These are phyloP conservation scores for Noctua fimbriata DNA, from an alignment of 2,888 invertebrate species.

Conservation along the genomic window DNA sequence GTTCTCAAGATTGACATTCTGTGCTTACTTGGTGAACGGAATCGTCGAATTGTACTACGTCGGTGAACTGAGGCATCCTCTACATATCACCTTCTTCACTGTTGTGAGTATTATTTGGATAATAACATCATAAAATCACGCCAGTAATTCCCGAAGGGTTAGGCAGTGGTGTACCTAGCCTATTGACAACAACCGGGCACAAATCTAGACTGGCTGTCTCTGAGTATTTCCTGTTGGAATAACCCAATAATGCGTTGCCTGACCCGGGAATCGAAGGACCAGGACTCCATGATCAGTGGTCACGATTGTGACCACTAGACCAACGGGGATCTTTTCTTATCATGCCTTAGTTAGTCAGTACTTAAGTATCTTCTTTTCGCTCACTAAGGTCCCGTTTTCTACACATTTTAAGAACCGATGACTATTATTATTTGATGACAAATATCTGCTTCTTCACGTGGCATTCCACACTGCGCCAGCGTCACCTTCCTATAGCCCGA, in stretches of 20 bases:
- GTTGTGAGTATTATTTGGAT: slow-evolving; percentile 86
- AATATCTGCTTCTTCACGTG: background rate
- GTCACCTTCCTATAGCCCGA: background rate
- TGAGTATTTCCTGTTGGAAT: too few species aligned
- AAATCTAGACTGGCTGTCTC: background rate
- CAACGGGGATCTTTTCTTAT: background rate
- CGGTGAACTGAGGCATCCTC: slow-evolving; percentile 91
- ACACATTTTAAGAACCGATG: too few species aligned
- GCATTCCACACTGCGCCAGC: background rate
- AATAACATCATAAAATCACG: background rate
- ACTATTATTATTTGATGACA: background rate
- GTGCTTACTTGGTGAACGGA: slow-evolving; percentile 93
- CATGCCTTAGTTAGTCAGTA: background rate
- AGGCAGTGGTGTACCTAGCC: background rate
- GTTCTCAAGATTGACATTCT: slow-evolving; percentile 92
- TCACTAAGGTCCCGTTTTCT: background rate
- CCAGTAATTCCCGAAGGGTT: background rate
- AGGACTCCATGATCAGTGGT: too few species aligned
- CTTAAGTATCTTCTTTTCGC: background rate
- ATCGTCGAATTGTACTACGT: slow-evolving; percentile 92
- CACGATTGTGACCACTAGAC: too few species aligned
- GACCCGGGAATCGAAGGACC: too few species aligned
- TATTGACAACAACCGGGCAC: background rate
- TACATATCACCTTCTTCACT: slow-evolving; percentile 91
- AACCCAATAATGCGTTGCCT: background rate